Percentiles rank a stretch among this genome's conserved stretches.
Conservation (phyloP, 1,140 invertebrate genomes). For the Aphelinus atriplicis region DNA sequence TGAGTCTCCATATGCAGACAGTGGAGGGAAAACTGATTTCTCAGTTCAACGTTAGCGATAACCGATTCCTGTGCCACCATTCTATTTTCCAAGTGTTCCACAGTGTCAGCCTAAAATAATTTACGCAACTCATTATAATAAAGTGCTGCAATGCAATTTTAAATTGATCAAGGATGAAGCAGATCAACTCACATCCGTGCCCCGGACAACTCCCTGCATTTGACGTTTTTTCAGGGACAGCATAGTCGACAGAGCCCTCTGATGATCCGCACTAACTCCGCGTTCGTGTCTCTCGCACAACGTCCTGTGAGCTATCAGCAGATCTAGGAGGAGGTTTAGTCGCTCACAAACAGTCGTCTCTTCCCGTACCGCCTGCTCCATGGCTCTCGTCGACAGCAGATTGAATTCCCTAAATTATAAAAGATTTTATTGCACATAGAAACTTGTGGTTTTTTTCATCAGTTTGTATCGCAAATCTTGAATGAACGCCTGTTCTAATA, state of each 20-base stretch:
- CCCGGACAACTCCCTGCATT: constrained; percentile 75
- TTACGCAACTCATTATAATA: background rate
- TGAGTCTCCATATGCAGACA: constrained; percentile 80
- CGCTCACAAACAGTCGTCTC: constrained; percentile 73
- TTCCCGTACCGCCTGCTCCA: constrained; percentile 67
- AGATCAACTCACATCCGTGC: constrained; percentile 66
- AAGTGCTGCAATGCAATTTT: background rate
- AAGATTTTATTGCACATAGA: too few species aligned
- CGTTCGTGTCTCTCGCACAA: constrained; percentile 78
- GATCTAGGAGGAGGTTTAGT: constrained; percentile 72
- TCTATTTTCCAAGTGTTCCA: constrained; percentile 74
- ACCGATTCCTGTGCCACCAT: constrained; percentile 78
- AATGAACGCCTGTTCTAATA: too few species aligned
- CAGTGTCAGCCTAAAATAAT: constrained; percentile 70
- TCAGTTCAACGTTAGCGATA: constrained; percentile 76
- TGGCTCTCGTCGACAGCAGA: constrained; percentile 60
- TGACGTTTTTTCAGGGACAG: constrained; percentile 75
- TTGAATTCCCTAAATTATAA: constrained; percentile 61
- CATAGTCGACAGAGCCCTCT: constrained; percentile 76
- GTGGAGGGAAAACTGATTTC: constrained; percentile 77
- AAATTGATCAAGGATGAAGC: background rate
- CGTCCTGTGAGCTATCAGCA: constrained; percentile 72
- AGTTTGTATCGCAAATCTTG: too few species aligned
- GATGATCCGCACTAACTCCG: constrained; percentile 76
- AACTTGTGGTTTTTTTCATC: too few species aligned